Base-by-base conservation (phyloP, 2,888 invertebrate species). In the Reticulitermes lucifugus region DNA sequence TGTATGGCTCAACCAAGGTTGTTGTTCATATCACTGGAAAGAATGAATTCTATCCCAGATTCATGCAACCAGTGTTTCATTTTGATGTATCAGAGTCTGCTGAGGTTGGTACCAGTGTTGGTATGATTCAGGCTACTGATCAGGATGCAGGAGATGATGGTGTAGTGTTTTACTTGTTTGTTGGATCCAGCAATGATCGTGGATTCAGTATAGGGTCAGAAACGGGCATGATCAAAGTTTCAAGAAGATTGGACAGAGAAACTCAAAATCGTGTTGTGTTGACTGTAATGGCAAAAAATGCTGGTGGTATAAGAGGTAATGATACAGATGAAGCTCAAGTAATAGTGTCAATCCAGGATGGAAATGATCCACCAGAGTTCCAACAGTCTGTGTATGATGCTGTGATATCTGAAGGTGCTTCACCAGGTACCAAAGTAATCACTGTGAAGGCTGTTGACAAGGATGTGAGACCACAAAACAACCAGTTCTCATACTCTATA, bases 271-370 rank as follows among this genome's bases (percentile, higher is more conserved):
- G 98, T 86, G 97, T 97, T 2, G 96, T 98, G 0, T 91, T 98
- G 18, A 97, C 97, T 0, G 98, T 98, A 0, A 93, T 98, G 92
- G 98, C 98, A 0, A 99, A 99, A 91, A 99, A 99, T 90, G 95
- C 95, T 82, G 98, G 98, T 22, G 97, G 98, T 29, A 98, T 99
- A 88, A 93, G 96, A 70, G 98, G 98, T 5, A 98, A 98, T 90
- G 98, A 98, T 89, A 98, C 98, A 0, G 98, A 98, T 89, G 98
- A 97, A 91, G 98, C 98, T 6, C 97, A 97, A 91, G 96, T 99
- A 0, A 96, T 97, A 80, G 96, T 99, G 87, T 96, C 96, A 0
- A 96, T 99, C 87, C 97, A 98, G 91, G 98, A 98, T 90, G 98
- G 98, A 35, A 98, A 98, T 90, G 98, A 98, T 92, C 98, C 98